phyloP scores from a whole-genome alignment of 2,113 vertebrate genomes.

The Nibea albiflora region DNA sequence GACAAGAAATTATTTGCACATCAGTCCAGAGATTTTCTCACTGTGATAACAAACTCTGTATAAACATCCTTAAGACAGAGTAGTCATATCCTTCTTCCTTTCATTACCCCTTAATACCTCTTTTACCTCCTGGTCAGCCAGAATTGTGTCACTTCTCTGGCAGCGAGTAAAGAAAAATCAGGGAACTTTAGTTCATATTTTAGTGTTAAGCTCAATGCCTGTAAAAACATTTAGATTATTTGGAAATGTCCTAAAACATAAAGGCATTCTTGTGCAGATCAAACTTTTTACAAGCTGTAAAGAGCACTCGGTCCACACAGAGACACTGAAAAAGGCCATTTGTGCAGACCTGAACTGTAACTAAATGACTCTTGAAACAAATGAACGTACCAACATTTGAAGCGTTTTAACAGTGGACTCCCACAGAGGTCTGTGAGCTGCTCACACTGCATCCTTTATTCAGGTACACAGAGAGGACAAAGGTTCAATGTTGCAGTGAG shows the following conservation, averaged over 20 bases:
- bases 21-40: not conserved
- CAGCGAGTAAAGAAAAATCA: conserved; percentile 20
- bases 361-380: not conserved
- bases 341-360: not conserved
- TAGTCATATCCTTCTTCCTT: not conserved
- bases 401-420: not conserved
- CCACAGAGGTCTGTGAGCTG: not conserved
- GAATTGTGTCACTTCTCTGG: not conserved
- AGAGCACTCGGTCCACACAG: not conserved
- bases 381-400: not conserved
- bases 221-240: not conserved
- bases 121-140: not conserved
- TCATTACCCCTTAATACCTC: not conserved
- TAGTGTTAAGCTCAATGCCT: not conserved
- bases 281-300: not conserved
- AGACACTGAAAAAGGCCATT: too few species aligned
- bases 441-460: conserved; percentile 39
- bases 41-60: not conserved
- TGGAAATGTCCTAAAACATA: not conserved
- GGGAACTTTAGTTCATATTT: not conserved
- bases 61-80: not conserved
- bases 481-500: conserved; percentile 45
- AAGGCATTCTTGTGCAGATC: not conserved
- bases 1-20: conserved; percentile 9
- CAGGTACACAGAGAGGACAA: conserved; percentile 49